Conservation (phyloP, 2,888 invertebrate genomes). For the Thymelicus acteon region DNA sequence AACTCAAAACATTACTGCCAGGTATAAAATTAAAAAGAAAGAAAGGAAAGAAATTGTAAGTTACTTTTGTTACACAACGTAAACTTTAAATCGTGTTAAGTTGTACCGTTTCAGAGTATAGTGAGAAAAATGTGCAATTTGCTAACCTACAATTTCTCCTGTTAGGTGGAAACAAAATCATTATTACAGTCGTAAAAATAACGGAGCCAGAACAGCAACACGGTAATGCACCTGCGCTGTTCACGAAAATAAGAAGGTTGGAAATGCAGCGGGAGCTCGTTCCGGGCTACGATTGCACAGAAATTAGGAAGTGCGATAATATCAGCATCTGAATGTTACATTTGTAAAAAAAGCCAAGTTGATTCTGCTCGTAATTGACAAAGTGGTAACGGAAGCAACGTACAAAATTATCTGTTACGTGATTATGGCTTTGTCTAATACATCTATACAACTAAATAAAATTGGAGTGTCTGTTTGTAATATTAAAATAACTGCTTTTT, state of each 20-base stretch:
- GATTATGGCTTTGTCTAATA: too few relatives aligned
- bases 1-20: too few relatives aligned
- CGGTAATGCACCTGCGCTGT: slow-evolving; percentile 16
- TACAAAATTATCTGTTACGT: too few relatives aligned
- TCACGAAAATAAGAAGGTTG: slow-evolving; percentile 15
- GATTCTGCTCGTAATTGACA: too few relatives aligned
- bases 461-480: too few relatives aligned
- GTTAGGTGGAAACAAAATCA: slow-evolving; percentile 30
- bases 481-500: too few relatives aligned
- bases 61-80: too few relatives aligned
- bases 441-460: too few relatives aligned
- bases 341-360: neutral
- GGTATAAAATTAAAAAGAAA: too few relatives aligned
- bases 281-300: slow-evolving; percentile 15
- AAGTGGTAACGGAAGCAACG: too few relatives aligned
- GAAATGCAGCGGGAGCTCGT: slow-evolving; percentile 15
- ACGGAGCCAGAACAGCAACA: slow-evolving; percentile 26
- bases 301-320: slow-evolving; percentile 22
- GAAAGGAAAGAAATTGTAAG: too few relatives aligned
- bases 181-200: slow-evolving; percentile 33
- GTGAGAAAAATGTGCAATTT: slow-evolving; percentile 16
- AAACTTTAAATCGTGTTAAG: slow-evolving; percentile 3
- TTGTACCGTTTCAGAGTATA: neutral
- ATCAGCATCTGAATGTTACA: neutral
- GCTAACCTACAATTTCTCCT: slow-evolving; percentile 20